Conservation (phyloP, 2,797 vertebrate genomes). For the Oryzias dopingdopingensis region DNA sequence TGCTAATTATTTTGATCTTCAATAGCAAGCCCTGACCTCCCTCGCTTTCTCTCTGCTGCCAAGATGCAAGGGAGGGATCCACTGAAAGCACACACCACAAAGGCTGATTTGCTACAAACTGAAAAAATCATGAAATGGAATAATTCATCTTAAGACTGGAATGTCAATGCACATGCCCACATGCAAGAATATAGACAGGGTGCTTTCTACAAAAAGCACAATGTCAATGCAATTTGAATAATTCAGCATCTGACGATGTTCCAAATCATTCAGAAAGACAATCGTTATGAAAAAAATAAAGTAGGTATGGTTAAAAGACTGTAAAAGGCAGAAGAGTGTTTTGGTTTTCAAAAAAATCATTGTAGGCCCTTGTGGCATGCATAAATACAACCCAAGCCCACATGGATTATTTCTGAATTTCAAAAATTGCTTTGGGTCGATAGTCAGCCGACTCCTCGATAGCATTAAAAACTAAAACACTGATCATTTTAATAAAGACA, state of each 20-base stretch:
- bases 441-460: conserved; percentile 14
- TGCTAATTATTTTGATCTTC: conserved; percentile 71
- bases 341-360: conserved; percentile 18
- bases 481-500: conserved; percentile 1
- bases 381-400: conserved; percentile 33
- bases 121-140: conserved; percentile 26
- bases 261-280: conserved; percentile 26
- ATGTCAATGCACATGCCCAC: conserved; percentile 32
- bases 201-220: conserved; percentile 13
- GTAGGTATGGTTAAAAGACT: conserved; percentile 26
- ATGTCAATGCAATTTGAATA: conserved; percentile 40
- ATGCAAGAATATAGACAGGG: conserved; percentile 17
- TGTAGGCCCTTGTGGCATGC: conserved; percentile 10
- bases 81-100: conserved; percentile 12
- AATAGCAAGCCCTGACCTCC: conserved; percentile 58
- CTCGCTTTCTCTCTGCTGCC: conserved; percentile 27
- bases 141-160: conserved; percentile 21
- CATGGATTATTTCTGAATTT: conserved; percentile 45
- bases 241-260: conserved; percentile 30
- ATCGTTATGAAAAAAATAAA: conserved; percentile 32
- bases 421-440: conserved; percentile 15
- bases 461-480: conserved; percentile 15
- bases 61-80: conserved; percentile 29
- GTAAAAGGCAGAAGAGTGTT: conserved; percentile 21
- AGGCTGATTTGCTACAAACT: conserved; percentile 35